Evolutionary conservation across 1,140 invertebrate genomes (phyloP).

Genomic region (Antheraea mylitta): DNA sequence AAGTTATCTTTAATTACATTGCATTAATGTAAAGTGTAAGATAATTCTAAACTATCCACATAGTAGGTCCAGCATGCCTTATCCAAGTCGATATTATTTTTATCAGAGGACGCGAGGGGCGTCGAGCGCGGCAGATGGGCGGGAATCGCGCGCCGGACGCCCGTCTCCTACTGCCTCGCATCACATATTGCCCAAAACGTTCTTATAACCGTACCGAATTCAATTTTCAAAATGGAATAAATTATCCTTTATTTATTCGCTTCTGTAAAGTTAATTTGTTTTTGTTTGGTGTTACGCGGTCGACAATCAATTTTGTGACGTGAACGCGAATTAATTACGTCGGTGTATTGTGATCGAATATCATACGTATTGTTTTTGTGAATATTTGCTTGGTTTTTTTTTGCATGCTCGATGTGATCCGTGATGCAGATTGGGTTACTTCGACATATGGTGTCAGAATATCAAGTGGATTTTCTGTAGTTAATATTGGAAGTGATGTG

Average conservation of each 20-base stretch:
- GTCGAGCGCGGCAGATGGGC: constrained; percentile 54
- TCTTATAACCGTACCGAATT: constrained; percentile 8
- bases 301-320: neutral
- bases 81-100: constrained; percentile 4
- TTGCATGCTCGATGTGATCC: too few species aligned
- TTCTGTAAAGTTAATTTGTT: neutral
- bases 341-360: neutral
- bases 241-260: neutral
- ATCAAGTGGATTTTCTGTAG: neutral
- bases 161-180: constrained; percentile 28
- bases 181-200: neutral
- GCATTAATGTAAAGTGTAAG: too few species aligned
- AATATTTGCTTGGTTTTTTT: too few species aligned
- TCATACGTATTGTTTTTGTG: neutral
- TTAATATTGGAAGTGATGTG: neutral
- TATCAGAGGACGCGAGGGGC: constrained; percentile 17
- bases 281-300: neutral
- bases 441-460: neutral
- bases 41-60: neutral
- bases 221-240: constrained; percentile 18
- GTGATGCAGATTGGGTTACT: neutral
- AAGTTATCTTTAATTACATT: too few species aligned
- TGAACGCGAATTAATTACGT: neutral
- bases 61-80: neutral
- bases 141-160: constrained; percentile 44